Evolutionary conservation across 1,140 invertebrate species (phyloP), one percentile per base, ranked within the genome.

Genomic region (Adoxophyes honmai): DNA sequence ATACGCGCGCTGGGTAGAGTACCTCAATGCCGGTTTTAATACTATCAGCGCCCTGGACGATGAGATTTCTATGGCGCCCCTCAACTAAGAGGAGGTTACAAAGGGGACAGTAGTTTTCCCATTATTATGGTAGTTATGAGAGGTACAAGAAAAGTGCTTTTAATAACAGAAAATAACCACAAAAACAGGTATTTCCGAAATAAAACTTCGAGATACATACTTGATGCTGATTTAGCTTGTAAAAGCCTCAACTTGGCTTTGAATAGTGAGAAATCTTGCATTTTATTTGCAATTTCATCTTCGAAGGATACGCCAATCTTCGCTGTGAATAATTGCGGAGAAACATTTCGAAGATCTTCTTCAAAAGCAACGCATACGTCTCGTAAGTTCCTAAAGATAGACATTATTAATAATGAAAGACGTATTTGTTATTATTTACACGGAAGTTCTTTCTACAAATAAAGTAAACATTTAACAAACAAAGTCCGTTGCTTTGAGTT

Each of bases 241-340:
- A 86, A 66, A 8, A 84, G 55, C 36, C 68, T 70, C 18, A 79
- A 63, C 73, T 86, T 86, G 0, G 81, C 75, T 10, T 65, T 75
- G 55, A 70, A 66, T 8, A 84, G 57, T 0, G 56, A 53, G 16
- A 82, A 54, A 64, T 86, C 73, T 33, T 59, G 62, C 8, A 73
- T 37, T 68, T 77, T 84, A 34, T 80, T 79, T 0, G 61, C 34
- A 37, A 84, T 52, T 9, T 61, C 34, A 53, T 81, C 70, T 73
- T 86, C 81, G 18, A 76, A 78, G 7, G 58, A 38, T 53, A 78
- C 75, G 8, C 55, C 52, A 0, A 74, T 52, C 68, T 70, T 76
- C 0, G 69, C 69, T 0, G 60, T 64, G 48, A 76, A 77, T 54
- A 84, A 54, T 54, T 81, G 67, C 3, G 52, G 51, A 2, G 74